Percentiles rank a stretch among this genome's conserved stretches.
Evolutionary conservation across 2,888 invertebrate species (phyloP).

Genomic region (Agrotis puta): DNA sequence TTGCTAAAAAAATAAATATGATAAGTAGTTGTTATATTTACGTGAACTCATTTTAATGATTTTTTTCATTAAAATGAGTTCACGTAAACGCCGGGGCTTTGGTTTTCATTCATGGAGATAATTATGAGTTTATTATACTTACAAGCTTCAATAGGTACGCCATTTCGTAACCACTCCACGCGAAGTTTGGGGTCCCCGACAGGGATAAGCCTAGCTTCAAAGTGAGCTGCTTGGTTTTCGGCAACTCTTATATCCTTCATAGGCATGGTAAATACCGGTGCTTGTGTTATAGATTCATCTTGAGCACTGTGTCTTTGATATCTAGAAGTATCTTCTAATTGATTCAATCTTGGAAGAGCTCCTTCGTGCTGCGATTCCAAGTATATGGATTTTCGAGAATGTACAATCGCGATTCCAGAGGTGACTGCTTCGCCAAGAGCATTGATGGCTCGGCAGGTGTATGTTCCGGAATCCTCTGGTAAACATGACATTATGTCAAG

Average conservation of each 20-base stretch:
- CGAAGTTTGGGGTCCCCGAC: conserved; percentile 98
- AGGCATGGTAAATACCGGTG: conserved; percentile 98
- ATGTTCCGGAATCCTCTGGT: conserved; percentile 98
- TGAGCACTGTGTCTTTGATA: conserved; percentile 94
- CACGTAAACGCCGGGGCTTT: no score
- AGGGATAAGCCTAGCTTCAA: conserved; percentile 98
- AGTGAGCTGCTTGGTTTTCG: conserved; percentile 98
- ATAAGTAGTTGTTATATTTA: not conserved
- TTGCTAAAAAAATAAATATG: conserved; percentile 90
- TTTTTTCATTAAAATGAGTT: no score
- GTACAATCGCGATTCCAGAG: conserved; percentile 96
- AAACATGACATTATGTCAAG: conserved; percentile 98
- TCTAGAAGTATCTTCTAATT: conserved; percentile 95
- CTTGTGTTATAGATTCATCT: conserved; percentile 96
- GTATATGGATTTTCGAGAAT: conserved; percentile 96
- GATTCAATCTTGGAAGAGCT: conserved; percentile 94
- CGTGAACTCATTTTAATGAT: no score
- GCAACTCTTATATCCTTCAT: conserved; percentile 96
- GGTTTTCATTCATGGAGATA: not conserved
- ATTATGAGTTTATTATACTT: conserved; percentile 78
- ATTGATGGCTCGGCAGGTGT: conserved; percentile 98
- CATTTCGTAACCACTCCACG: conserved; percentile 98
- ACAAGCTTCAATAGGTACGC: conserved; percentile 97
- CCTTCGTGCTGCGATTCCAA: conserved; percentile 97
- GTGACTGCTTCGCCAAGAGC: conserved; percentile 98